Conservation (phyloP, 30 jellyfish, hydroid and myxozoan genomes). For the Hydra vulgaris region DNA sequence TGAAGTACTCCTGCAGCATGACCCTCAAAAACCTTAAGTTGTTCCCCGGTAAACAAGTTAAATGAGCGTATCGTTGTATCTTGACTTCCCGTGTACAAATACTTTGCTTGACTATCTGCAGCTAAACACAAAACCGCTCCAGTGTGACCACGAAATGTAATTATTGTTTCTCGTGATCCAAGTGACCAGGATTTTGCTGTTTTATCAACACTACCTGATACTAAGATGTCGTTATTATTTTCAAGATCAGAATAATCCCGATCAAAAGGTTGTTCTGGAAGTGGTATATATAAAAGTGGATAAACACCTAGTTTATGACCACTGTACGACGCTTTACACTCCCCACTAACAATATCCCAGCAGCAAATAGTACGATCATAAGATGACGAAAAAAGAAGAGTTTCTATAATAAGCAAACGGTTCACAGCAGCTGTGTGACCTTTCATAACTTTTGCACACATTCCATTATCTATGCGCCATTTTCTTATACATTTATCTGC, state of each 20-base stretch:
- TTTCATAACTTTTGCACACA: conserved; percentile 80
- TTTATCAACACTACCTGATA: conserved; percentile 83
- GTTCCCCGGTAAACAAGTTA: conserved; percentile 79
- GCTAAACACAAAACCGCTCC: conserved; percentile 82
- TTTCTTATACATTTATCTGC: conserved; percentile 70
- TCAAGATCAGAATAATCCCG: conserved; percentile 73
- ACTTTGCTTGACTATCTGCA: conserved; percentile 62
- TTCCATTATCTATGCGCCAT: conserved; percentile 89
- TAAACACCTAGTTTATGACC: conserved; percentile 80
- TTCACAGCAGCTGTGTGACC: conserved; percentile 91
- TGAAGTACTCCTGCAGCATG: conserved; percentile 76
- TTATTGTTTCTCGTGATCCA: conserved; percentile 54
- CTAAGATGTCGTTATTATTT: conserved; percentile 54
- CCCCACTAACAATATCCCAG: conserved; percentile 89
- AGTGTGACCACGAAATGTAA: conserved; percentile 76
- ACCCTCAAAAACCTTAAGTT: conserved; percentile 48
- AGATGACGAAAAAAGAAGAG: conserved; percentile 67
- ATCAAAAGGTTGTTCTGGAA: conserved; percentile 45
- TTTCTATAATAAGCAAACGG: conserved; percentile 44
- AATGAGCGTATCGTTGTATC: conserved; percentile 68
- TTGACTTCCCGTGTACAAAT: conserved; percentile 77
- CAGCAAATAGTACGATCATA: conserved; percentile 76
- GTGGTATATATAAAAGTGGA: conserved; percentile 77
- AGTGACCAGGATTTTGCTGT: conserved; percentile 90
- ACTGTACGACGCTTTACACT: conserved; percentile 49